Evolutionary conservation across 2,797 vertebrate genomes (phyloP), one percentile per base, ranked within the genome.

Genomic region (Peromyscus melanophrys): DNA sequence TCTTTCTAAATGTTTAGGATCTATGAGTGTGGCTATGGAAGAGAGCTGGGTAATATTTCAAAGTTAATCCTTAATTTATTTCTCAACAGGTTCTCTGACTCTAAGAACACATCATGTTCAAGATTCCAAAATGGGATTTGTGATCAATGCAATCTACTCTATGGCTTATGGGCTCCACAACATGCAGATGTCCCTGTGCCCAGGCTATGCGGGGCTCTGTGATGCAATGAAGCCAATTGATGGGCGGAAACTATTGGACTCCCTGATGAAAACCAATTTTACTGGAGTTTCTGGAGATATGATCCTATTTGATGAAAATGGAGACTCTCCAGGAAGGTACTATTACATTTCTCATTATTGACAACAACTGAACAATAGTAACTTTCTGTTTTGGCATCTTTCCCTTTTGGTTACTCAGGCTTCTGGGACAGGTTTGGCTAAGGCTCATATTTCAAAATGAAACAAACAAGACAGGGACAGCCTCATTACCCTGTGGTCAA

Each of bases 51-150:
- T n/a, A 86, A 29, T 61, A 73, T 89, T 55, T 96, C n/a, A 77
- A 91, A 77, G 25, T 52, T 87, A 71, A 91, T 90, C 11, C 31
- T 14, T 92, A 9, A 92, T 95, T 89, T 96, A n/a, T 97, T 84
- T 97, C 55, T 65, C 52, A 88, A 97, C 97, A 99, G 99, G 98
- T 92, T 98, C 99, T 96, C 95, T 99, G 97, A 99, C 99, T 3
- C 99, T 99, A 80, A 99, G 98, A 90, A 99, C 99, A 0, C 99
- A 99, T 96, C 99, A 99, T 0, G 99, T 99, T 49, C 99, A 99
- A 98, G 99, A 99, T 99, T 99, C 99, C 85, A 99, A 99, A 98
- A 99, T 99, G 99, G 99, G 99, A 5, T 99, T 99, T 90, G 99
- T 99, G 93, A 99, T 99, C 96, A 99, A 99, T 6, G 99, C 99